Evolutionary conservation across 2,888 invertebrate genomes (phyloP).

Genomic region (Agrochola macilenta): DNA sequence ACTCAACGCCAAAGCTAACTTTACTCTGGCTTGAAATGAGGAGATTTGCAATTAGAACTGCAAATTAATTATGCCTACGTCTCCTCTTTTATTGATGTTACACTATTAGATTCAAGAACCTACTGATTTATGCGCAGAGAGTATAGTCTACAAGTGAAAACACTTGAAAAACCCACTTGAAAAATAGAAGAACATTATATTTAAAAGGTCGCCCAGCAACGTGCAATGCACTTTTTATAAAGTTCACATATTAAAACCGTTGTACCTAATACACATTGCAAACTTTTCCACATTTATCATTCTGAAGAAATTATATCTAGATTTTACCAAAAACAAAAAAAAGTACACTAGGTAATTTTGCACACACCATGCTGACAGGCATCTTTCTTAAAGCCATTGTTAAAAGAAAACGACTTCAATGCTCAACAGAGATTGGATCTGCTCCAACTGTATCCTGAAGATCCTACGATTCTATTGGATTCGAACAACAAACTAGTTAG

Average conservation of each 20-base stretch:
- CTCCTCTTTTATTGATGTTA: constrained; percentile 13
- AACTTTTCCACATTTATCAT: not conserved
- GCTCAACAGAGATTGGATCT: not conserved
- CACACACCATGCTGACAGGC: not conserved
- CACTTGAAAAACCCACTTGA: no score
- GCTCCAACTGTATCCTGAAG: constrained; percentile 17
- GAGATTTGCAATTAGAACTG: constrained; percentile 4
- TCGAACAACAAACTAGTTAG: not conserved
- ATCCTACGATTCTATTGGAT: not conserved
- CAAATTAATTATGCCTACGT: not conserved
- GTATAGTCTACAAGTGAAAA: no score
- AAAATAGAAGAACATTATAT: not conserved
- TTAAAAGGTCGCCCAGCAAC: not conserved
- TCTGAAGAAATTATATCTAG: not conserved
- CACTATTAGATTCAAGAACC: constrained; percentile 25
- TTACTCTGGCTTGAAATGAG: constrained; percentile 39
- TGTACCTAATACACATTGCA: not conserved
- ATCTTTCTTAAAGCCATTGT: not conserved
- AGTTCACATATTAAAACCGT: not conserved
- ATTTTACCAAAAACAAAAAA: not conserved
- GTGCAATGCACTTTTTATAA: not conserved
- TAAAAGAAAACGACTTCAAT: constrained; percentile 1
- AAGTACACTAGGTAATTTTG: not conserved
- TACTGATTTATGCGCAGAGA: not conserved
- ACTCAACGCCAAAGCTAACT: constrained; percentile 32